Percentiles rank a stretch among this genome's conserved stretches.
These are phyloP conservation scores for Vipera latastei DNA, from an alignment of 2,797 vertebrate species.

Conservation along the genomic window DNA sequence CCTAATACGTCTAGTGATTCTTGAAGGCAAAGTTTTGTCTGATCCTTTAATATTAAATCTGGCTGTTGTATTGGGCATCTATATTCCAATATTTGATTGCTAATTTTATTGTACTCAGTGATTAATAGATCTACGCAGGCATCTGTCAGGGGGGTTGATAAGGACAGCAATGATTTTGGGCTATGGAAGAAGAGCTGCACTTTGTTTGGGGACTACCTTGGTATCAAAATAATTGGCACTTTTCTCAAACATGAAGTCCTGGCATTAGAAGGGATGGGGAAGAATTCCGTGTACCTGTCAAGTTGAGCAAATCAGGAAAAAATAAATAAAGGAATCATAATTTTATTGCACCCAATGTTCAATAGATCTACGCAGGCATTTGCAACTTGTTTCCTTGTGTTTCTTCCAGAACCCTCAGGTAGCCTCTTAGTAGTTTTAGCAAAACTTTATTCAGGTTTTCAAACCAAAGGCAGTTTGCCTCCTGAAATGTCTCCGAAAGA, in stretches of 20 bases:
- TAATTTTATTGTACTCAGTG: background rate
- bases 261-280: slow-evolving; percentile 93
- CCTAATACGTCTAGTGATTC: background rate
- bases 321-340: background rate
- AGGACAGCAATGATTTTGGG: slow-evolving; percentile 91
- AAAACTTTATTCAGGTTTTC: background rate
- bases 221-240: slow-evolving; percentile 97
- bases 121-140: background rate
- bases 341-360: background rate
- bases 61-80: background rate
- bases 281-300: slow-evolving; percentile 97
- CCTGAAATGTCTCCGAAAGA: background rate
- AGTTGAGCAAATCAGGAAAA: background rate
- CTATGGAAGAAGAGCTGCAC: slow-evolving; percentile 87
- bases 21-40: background rate
- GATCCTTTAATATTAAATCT: background rate
- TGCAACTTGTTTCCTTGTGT: background rate
- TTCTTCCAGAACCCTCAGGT: background rate
- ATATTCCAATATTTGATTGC: background rate
- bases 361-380: background rate
- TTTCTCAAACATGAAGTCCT: slow-evolving; percentile 98
- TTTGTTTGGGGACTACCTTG: slow-evolving; percentile 84
- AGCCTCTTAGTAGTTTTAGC: background rate
- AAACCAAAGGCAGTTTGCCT: background rate
- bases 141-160: slow-evolving; percentile 83